Conservation (phyloP, 2,888 invertebrate genomes). For the Phyllotreta cruciferae region DNA sequence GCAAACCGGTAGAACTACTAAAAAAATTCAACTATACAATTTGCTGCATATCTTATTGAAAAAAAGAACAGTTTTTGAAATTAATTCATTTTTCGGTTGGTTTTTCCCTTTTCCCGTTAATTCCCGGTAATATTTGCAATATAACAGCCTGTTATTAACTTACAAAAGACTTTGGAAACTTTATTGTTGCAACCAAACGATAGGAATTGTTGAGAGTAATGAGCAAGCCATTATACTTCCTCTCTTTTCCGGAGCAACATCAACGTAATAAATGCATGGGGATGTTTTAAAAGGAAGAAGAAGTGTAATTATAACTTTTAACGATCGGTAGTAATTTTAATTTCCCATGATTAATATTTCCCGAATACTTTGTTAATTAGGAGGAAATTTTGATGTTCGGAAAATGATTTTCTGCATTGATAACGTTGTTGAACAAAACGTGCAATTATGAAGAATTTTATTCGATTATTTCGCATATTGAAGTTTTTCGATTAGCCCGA, state of each 20-base stretch:
- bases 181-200: constrained; percentile 25
- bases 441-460: not conserved
- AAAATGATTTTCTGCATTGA: constrained; percentile 8
- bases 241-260: constrained; percentile 15
- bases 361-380: constrained; percentile 27
- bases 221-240: constrained; percentile 31
- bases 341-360: constrained; percentile 23
- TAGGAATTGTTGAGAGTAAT: constrained; percentile 30
- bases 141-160: constrained; percentile 18
- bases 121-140: constrained; percentile 11
- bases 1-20: no score
- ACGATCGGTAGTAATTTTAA: constrained; percentile 27
- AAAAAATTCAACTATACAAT: no score
- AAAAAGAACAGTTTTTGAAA: not conserved
- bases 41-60: no score
- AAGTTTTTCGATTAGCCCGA: not conserved
- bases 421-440: not conserved
- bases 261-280: constrained; percentile 23
- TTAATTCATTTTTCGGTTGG: not conserved
- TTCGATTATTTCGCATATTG: not conserved
- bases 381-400: constrained; percentile 5
- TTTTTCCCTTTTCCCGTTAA: constrained; percentile 3
- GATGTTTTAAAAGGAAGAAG: constrained; percentile 25
- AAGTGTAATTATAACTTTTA: constrained; percentile 38
- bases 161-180: constrained; percentile 24